A percentile compares a stretch with the other conserved stretches of the same genome.
Evolutionary conservation across 2,888 invertebrate species (phyloP).

Genomic region (Luperina testacea): DNA sequence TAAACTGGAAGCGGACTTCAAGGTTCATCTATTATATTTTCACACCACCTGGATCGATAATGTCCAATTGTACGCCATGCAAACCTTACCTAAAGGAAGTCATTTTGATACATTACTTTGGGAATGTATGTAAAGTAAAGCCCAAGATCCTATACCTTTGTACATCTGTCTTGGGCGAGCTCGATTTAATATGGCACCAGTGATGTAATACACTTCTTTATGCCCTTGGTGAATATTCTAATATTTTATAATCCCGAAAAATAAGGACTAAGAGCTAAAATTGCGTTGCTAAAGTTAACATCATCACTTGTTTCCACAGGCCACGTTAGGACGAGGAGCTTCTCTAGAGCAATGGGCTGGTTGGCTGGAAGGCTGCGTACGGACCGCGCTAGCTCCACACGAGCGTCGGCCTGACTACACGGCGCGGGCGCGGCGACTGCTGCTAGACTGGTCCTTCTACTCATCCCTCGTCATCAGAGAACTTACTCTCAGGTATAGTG

Average conservation of each 20-base stretch:
- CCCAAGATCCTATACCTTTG: too few relatives aligned
- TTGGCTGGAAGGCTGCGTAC: constrained; percentile 98
- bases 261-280: background rate
- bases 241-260: background rate
- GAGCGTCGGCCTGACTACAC: constrained; percentile 95
- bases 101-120: too few relatives aligned
- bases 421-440: constrained; percentile 95
- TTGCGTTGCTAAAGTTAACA: background rate
- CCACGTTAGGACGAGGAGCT: constrained; percentile 97
- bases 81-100: background rate
- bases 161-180: too few relatives aligned
- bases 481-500: constrained; percentile 92
- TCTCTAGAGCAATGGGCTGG: constrained; percentile 99
- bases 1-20: constrained; percentile 97
- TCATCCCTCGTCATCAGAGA: constrained; percentile 99
- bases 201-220: background rate
- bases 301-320: constrained; percentile 89
- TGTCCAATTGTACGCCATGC: background rate
- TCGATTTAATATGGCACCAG: too few relatives aligned
- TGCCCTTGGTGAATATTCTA: background rate
- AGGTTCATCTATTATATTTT: constrained; percentile 77
- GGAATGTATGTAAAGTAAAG: too few relatives aligned
- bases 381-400: constrained; percentile 96
- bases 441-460: constrained; percentile 99
- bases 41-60: background rate